A percentile compares a stretch with the other conserved stretches of the same genome.
phyloP scores from a whole-genome alignment of 35 echinoderm and acorn worm species.

The Acanthaster planci region DNA sequence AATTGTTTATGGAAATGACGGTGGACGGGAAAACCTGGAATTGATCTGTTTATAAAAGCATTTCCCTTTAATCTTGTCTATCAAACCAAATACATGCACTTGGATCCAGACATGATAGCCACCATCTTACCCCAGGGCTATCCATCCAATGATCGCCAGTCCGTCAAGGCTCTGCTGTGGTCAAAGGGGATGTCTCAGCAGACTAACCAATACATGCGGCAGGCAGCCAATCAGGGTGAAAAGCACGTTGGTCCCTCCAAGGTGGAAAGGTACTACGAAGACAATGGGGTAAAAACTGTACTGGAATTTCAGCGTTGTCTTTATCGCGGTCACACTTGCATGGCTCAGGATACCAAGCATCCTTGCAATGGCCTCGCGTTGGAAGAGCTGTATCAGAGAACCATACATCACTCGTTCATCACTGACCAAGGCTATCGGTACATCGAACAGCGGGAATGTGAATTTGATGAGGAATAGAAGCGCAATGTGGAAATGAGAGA shows the following conservation, averaged over 20 bases:
- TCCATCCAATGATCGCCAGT: neutral
- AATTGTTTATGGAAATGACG: neutral
- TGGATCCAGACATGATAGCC: slow-evolving; percentile 42
- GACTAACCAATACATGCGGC: slow-evolving; percentile 27
- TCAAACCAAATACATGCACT: slow-evolving; percentile 31
- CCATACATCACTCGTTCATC: neutral
- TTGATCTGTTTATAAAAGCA: slow-evolving; percentile 60
- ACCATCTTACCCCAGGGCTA: slow-evolving; percentile 33
- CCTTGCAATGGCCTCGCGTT: neutral
- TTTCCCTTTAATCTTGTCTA: slow-evolving; percentile 60
- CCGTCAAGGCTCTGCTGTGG: slow-evolving; percentile 39
- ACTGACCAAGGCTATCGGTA: neutral
- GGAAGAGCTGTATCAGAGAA: neutral
- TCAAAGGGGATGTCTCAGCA: neutral
- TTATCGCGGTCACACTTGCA: slow-evolving; percentile 60
- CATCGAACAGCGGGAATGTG: too few relatives aligned
- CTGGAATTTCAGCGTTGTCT: slow-evolving; percentile 44
- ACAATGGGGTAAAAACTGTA: neutral
- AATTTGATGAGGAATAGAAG: neutral
- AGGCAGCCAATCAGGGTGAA: slow-evolving; percentile 45
- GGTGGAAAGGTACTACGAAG: slow-evolving; percentile 37
- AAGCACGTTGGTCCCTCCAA: slow-evolving; percentile 7
- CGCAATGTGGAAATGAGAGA: neutral
- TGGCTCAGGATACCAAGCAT: slow-evolving; percentile 26
- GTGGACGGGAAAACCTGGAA: slow-evolving; percentile 38